phyloP scores from a whole-genome alignment of 1,140 invertebrate genomes.

The Drosophila mojavensis region DNA sequence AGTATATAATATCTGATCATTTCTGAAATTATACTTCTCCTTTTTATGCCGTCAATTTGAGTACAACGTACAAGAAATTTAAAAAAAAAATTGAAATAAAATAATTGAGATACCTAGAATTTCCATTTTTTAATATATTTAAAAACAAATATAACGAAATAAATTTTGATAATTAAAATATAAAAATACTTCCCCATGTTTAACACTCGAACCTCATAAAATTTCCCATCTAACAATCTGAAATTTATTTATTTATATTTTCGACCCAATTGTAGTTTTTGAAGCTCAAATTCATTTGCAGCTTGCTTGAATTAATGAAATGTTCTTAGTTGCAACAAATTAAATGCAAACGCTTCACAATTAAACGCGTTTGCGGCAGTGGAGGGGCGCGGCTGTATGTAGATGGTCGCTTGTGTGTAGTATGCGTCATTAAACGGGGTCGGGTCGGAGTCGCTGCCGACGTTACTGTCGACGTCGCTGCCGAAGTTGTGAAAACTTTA shows the following conservation, averaged over 20 bases:
- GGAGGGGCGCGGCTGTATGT: constrained; percentile 24
- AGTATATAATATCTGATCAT: too few relatives aligned
- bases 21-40: too few relatives aligned
- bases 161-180: too few relatives aligned
- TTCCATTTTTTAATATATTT: too few relatives aligned
- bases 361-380: constrained; percentile 56
- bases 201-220: neutral
- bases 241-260: neutral
- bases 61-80: too few relatives aligned
- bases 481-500: constrained; percentile 77
- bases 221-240: neutral
- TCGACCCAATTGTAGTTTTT: neutral
- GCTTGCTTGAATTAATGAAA: constrained; percentile 70
- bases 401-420: constrained; percentile 6
- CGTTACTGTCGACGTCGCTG: constrained; percentile 35
- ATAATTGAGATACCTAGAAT: too few relatives aligned
- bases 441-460: constrained; percentile 36
- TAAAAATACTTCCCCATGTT: too few relatives aligned
- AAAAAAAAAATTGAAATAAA: too few relatives aligned
- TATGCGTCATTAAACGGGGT: constrained; percentile 45
- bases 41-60: too few relatives aligned
- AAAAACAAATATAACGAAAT: too few relatives aligned
- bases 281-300: constrained; percentile 10
- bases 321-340: constrained; percentile 78
- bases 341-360: constrained; percentile 80